phyloP scores from a whole-genome alignment of 2,888 invertebrate genomes.

The Ypsolopha scabrella region DNA sequence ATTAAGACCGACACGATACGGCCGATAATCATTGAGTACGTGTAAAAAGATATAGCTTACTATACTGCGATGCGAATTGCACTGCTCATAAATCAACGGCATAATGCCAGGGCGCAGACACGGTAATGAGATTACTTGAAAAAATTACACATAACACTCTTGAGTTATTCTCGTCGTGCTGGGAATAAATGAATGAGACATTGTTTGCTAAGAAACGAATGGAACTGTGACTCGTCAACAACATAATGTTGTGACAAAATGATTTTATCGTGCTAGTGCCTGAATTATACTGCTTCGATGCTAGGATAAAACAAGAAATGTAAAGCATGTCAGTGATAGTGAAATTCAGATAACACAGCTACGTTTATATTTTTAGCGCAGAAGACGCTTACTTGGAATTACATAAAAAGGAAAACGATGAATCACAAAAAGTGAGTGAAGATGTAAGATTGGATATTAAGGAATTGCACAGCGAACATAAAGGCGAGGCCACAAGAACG shows the following conservation, averaged over 20 bases:
- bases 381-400: neutral
- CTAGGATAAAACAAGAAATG: too few species aligned
- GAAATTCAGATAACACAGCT: too few species aligned
- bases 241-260: neutral
- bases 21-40: slow-evolving; percentile 62
- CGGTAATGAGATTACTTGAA: slow-evolving; percentile 64
- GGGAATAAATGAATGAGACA: slow-evolving; percentile 31
- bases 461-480: slow-evolving; percentile 46
- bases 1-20: slow-evolving; percentile 67
- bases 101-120: slow-evolving; percentile 57
- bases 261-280: too few species aligned
- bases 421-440: slow-evolving; percentile 20
- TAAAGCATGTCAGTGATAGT: too few species aligned
- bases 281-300: too few species aligned
- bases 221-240: neutral
- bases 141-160: slow-evolving; percentile 43
- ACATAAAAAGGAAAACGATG: neutral
- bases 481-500: slow-evolving; percentile 42
- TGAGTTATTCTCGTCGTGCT: slow-evolving; percentile 23
- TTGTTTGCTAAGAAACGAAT: slow-evolving; percentile 18
- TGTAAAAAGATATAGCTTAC: slow-evolving; percentile 50
- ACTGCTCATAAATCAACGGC: slow-evolving; percentile 64
- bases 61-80: slow-evolving; percentile 61
- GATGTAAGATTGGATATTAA: slow-evolving; percentile 57
- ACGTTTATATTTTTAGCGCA: too few species aligned